Evolutionary conservation across 1,140 invertebrate species (phyloP).

Genomic region (Camponotus floridanus): DNA sequence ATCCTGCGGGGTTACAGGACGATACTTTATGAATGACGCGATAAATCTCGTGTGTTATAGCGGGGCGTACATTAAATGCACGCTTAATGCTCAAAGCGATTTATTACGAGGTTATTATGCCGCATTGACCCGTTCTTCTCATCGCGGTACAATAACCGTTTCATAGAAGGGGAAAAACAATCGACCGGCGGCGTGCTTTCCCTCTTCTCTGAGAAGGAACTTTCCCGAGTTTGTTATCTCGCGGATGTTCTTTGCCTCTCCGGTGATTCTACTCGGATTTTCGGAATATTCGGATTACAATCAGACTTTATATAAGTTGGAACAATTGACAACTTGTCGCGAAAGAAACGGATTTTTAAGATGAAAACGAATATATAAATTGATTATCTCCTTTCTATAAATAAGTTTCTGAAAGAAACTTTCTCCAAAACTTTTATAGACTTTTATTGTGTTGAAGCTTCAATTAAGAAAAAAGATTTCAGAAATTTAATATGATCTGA

Average conservation of each 20-base stretch:
- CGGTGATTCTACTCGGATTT: not conserved
- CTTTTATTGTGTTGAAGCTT: not conserved
- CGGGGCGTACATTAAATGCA: slow-evolving; percentile 67
- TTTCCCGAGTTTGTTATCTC: slow-evolving; percentile 42
- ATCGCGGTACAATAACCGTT: slow-evolving; percentile 34
- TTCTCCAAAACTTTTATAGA: not conserved
- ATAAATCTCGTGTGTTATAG: slow-evolving; percentile 68
- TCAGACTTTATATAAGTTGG: not conserved
- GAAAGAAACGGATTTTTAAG: not conserved
- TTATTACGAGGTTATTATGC: slow-evolving; percentile 72
- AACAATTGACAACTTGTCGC: slow-evolving; percentile 8
- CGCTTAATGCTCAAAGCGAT: slow-evolving; percentile 64
- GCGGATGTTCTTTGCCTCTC: not conserved
- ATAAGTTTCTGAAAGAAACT: not conserved
- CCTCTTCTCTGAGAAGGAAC: slow-evolving; percentile 16
- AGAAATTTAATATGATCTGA: not conserved
- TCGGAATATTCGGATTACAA: not conserved
- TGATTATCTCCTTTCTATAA: not conserved
- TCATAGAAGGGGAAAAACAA: slow-evolving; percentile 25
- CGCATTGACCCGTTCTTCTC: slow-evolving; percentile 45
- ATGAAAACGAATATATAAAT: not conserved
- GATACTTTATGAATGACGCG: slow-evolving; percentile 67
- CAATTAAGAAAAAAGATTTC: not conserved
- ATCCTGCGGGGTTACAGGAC: slow-evolving; percentile 57
- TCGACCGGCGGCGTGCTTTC: slow-evolving; percentile 30